Evolutionary conservation across 2,113 vertebrate species (phyloP), one percentile per base, ranked within the genome.

Genomic region (Eurystomus gularis): DNA sequence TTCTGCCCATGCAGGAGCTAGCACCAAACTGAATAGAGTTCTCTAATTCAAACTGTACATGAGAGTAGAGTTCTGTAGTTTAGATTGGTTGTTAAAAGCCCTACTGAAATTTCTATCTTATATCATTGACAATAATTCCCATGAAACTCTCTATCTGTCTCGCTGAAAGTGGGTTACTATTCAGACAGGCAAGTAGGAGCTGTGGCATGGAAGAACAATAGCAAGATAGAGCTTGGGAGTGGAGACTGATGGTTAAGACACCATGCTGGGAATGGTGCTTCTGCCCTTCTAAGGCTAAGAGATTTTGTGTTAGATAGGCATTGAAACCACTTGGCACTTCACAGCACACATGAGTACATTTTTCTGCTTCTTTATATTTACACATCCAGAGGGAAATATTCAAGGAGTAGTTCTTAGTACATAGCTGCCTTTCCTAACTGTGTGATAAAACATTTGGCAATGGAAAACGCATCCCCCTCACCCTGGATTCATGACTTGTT

Each of bases 21-120:
- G 7, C 9, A 58, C 4, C 51, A 69, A 79, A 44, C 3, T 35
- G 39, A 54, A 11, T 13, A 13, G 35, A 49, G 24, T 73, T 85
- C 7, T 68, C 7, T n/a, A 10, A 75, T 68, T 71, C 28, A 51
- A 76, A n/a, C 3, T 24, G 6, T 26, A 28, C 3, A 57, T 31
- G 18, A 37, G 0, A 51, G 12, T 2, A 35, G 13, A 7, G 0
- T 6, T 71, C 31, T 42, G 6, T 57, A 57, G 9, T 5, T 8
- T 35, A 48, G 33, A 25, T 18, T 17, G 29, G 3, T 11, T 4
- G 2, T 19, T 44, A 19, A 71, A 88, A 70, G 29, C 54, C 2
- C 6, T 76, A 5, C 4, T 42, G 39, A 44, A 51, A 3, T 69
- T 71, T 13, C 15, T 13, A 2, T 29, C 5, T 72, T 79, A 55